Base-by-base conservation (phyloP, 35 echinoderm and acorn worm genomes). In the Hemicentrotus pulcherrimus region DNA sequence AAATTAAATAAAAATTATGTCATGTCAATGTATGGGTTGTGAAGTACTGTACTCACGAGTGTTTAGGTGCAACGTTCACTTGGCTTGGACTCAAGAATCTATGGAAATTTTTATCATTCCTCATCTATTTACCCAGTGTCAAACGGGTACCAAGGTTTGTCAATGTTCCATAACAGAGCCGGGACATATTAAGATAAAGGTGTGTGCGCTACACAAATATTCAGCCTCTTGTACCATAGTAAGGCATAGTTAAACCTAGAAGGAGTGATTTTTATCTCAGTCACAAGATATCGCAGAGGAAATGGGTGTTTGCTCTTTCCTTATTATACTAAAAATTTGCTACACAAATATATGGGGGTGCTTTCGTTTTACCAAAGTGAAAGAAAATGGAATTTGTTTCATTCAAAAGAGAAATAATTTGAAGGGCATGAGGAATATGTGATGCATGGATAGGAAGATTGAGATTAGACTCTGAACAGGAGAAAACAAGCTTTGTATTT, bases 101-200 rank as follows among this genome's bases (percentile, higher is more conserved):
- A 78, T 78, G 65, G 65, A 78, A 78, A 78, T 78, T 78, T 78
- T 78, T 78, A 78, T 78, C 65, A 78, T 78, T 78, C 65, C 24
- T 78, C 22, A 8, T 22, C 28, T 78, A 78, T 78, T 78, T 78
- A n/a, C 65, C 65, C 22, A 78, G 65, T 78, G 65, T 78, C 65
- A 78, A 22, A 78, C 19, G 65, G n/a, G 15, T 55, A 55, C 50
- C 12, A 78, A n/a, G 19, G 65, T 78, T 78, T 78, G 65, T 10
- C 65, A 78, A 78, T 78, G 65, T 15, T 55, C 1, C 15, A n/a
- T 78, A 78, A 78, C 16, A 22, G 61, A 70, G 61, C 22, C 14
- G 61, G 61, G 61, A 70, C 19, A 78, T 78, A 28, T 78, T 59
- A 28, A 78, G 65, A 78, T 78, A 78, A 78, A 78, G 65, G 65